Conservation (phyloP, 2,113 vertebrate species). For the Crotalus helleri region DNA sequence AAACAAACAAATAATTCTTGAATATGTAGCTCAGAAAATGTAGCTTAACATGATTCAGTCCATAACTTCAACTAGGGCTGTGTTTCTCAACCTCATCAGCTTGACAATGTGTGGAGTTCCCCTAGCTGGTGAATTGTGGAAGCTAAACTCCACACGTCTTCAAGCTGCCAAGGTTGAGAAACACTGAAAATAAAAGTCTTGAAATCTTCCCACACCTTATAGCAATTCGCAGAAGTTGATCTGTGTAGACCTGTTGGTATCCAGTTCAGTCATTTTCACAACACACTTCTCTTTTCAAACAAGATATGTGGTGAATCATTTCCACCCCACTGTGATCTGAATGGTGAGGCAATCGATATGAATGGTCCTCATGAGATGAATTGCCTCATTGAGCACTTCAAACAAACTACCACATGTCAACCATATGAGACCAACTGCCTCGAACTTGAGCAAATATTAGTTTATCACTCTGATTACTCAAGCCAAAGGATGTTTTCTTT, state of each 20-base stretch:
- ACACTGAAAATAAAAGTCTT: background rate
- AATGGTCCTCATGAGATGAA: background rate
- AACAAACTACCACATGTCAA: background rate
- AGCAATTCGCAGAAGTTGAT: background rate
- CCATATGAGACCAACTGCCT: background rate
- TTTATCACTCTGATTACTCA: background rate
- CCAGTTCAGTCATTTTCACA: background rate
- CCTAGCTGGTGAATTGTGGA: background rate
- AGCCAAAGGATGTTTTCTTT: background rate
- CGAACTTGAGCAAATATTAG: background rate
- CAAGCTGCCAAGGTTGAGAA: background rate
- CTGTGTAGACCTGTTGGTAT: background rate
- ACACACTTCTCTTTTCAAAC: background rate
- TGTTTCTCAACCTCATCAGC: background rate
- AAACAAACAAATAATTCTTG: background rate
- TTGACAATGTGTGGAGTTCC: background rate
- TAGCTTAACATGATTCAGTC: background rate
- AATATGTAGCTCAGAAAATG: background rate
- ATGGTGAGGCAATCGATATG: background rate
- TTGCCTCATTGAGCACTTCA: background rate
- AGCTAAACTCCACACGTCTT: background rate
- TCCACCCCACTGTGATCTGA: background rate
- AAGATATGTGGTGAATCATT: background rate
- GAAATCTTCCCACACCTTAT: background rate
- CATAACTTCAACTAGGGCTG: background rate